Conservation (phyloP, 2,113 vertebrate genomes). For the Crotalus horridus region DNA sequence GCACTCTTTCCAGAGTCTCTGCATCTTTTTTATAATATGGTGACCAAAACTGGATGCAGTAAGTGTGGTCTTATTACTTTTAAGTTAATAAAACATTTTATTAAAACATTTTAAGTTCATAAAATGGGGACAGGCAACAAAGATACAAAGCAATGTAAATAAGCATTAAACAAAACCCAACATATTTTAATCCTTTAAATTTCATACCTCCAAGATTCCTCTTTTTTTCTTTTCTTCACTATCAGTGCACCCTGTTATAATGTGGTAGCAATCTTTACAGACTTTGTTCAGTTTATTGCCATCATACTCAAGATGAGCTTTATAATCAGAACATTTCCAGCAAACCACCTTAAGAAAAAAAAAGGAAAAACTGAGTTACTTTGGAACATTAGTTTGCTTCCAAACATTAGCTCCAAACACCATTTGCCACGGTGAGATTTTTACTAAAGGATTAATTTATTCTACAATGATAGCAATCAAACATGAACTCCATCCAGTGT, state of each 20-base stretch:
- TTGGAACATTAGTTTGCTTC: background rate
- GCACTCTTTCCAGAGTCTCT: background rate
- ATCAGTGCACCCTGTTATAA: slow-evolving; percentile 76
- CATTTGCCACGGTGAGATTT: background rate
- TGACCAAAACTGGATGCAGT: background rate
- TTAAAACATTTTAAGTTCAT: background rate
- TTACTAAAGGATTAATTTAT: background rate
- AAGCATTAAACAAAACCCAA: background rate
- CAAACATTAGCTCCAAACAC: background rate
- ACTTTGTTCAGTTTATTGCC: slow-evolving; percentile 88
- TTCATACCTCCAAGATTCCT: slow-evolving; percentile 88
- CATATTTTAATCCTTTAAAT: background rate
- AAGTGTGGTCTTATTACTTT: background rate
- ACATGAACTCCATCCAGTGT: background rate
- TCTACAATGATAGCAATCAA: background rate
- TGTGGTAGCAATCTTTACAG: slow-evolving; percentile 88
- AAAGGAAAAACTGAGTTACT: background rate
- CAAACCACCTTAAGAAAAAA: slow-evolving; percentile 85
- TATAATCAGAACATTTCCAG: slow-evolving; percentile 97
- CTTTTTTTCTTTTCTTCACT: slow-evolving; percentile 84
- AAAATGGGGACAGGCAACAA: background rate
- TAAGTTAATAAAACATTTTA: background rate
- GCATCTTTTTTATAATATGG: background rate
- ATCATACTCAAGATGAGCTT: slow-evolving; percentile 88
- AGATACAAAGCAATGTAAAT: background rate